Percentiles rank a stretch among this genome's conserved stretches.
phyloP scores from a whole-genome alignment of 1,140 invertebrate genomes.

The Drosophila suzukii region DNA sequence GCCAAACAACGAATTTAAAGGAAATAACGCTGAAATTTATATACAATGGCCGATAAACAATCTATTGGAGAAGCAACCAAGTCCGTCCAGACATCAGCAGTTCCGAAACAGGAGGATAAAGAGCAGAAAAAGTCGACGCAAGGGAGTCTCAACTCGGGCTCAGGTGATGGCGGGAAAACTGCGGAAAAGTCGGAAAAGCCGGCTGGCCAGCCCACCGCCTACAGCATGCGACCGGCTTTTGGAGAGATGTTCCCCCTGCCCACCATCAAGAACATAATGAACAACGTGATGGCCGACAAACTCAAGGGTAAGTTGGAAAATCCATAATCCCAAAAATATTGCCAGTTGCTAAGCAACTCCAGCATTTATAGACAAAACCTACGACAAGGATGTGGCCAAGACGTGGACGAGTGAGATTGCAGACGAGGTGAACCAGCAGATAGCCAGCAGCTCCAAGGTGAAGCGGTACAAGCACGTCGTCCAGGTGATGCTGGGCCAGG shows the following conservation, averaged over 20 bases:
- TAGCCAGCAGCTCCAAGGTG: slow-evolving; percentile 57
- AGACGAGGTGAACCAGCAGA: slow-evolving; percentile 67
- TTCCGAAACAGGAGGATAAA: slow-evolving; percentile 7
- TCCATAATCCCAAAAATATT: neutral
- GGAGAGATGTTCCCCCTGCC: slow-evolving; percentile 71
- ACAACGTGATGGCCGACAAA: slow-evolving; percentile 57
- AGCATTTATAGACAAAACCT: slow-evolving; percentile 51
- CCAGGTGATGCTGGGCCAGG: slow-evolving; percentile 72
- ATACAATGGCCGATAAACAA: slow-evolving; percentile 27
- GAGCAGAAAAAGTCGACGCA: neutral
- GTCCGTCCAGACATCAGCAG: neutral
- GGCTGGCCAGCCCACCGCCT: slow-evolving; percentile 50
- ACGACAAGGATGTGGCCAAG: slow-evolving; percentile 59
- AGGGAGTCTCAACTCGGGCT: neutral
- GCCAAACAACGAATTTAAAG: neutral
- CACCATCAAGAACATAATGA: slow-evolving; percentile 60
- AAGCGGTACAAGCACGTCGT: slow-evolving; percentile 73
- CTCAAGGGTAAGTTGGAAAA: slow-evolving; percentile 56
- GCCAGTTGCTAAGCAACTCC: slow-evolving; percentile 51
- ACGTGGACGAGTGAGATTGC: slow-evolving; percentile 66
- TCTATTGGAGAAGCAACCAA: slow-evolving; percentile 6
- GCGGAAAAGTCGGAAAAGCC: slow-evolving; percentile 41
- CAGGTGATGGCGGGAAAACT: slow-evolving; percentile 18
- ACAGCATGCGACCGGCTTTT: slow-evolving; percentile 73
- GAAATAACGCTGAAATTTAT: neutral